These are phyloP conservation scores for Phocides pigmalion DNA, from an alignment of 1,140 invertebrate genomes.

Conservation along the genomic window DNA sequence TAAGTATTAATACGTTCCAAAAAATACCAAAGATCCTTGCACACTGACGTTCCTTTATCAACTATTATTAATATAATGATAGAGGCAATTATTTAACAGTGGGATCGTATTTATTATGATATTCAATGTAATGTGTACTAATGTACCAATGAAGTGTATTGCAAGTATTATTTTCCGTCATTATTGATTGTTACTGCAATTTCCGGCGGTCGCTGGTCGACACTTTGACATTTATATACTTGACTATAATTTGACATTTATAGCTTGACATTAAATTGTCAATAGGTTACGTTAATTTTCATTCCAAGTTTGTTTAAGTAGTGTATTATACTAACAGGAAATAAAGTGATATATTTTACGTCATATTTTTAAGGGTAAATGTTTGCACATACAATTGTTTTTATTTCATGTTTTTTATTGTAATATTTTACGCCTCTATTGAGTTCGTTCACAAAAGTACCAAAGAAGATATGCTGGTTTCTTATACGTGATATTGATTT, in stretches of 20 bases:
- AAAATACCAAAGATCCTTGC: too few relatives aligned
- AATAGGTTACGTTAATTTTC: background rate
- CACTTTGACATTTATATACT: too few relatives aligned
- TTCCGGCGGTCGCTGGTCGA: background rate
- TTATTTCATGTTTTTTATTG: conserved; percentile 8
- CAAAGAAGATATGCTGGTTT: conserved; percentile 26
- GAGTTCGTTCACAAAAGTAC: conserved; percentile 28
- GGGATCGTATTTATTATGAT: too few relatives aligned
- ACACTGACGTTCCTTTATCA: too few relatives aligned
- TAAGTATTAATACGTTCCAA: too few relatives aligned
- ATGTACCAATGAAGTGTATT: too few relatives aligned
- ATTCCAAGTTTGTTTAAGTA: conserved; percentile 5
- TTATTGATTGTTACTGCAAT: too few relatives aligned
- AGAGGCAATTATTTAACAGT: too few relatives aligned
- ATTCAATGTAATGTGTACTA: too few relatives aligned
- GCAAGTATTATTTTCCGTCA: too few relatives aligned
- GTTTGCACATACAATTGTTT: conserved; percentile 12
- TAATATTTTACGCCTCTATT: conserved; percentile 12
- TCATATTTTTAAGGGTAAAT: background rate
- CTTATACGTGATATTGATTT: background rate
- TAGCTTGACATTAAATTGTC: conserved; percentile 7
- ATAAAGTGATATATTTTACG: conserved; percentile 8
- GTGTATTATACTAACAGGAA: background rate
- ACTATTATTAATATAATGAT: too few relatives aligned
- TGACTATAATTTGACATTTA: too few relatives aligned